These are phyloP conservation scores for Narcine bancroftii DNA, from an alignment of 2,113 vertebrate species.

Conservation along the genomic window DNA sequence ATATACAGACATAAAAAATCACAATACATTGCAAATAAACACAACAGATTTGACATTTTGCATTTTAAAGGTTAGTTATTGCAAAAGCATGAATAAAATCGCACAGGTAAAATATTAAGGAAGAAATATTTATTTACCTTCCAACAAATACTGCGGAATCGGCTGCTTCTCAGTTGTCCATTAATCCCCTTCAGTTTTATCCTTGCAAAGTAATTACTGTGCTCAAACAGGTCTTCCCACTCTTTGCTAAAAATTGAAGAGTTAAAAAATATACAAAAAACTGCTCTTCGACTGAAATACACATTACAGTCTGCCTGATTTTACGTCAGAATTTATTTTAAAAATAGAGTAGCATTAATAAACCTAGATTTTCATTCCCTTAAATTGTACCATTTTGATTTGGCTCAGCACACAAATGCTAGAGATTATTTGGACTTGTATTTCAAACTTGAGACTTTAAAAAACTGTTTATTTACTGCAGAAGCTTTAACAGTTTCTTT, in stretches of 20 bases:
- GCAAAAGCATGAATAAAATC: background rate
- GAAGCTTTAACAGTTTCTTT: too few species aligned
- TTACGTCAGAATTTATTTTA: constrained; percentile 58
- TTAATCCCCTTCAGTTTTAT: constrained; percentile 95
- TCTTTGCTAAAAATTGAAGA: constrained; percentile 75
- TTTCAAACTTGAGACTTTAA: background rate
- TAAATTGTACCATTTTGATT: background rate
- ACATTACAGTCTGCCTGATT: constrained; percentile 53
- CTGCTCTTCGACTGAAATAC: constrained; percentile 51
- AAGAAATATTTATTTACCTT: constrained; percentile 78
- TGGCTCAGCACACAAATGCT: background rate
- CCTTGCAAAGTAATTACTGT: constrained; percentile 98
- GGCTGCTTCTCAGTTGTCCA: constrained; percentile 86
- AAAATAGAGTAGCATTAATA: constrained; percentile 48
- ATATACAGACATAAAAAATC: background rate
- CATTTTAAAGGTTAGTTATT: background rate
- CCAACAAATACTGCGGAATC: constrained; percentile 83
- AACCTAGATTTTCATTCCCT: background rate
- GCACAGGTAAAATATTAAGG: background rate
- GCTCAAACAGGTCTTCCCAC: constrained; percentile 99
- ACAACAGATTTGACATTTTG: background rate
- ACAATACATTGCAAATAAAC: background rate
- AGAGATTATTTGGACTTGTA: background rate
- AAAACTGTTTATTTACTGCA: background rate
- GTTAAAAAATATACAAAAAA: constrained; percentile 64